Base-by-base conservation (phyloP, 2,797 vertebrate genomes). In the Tachyglossus aculeatus region DNA sequence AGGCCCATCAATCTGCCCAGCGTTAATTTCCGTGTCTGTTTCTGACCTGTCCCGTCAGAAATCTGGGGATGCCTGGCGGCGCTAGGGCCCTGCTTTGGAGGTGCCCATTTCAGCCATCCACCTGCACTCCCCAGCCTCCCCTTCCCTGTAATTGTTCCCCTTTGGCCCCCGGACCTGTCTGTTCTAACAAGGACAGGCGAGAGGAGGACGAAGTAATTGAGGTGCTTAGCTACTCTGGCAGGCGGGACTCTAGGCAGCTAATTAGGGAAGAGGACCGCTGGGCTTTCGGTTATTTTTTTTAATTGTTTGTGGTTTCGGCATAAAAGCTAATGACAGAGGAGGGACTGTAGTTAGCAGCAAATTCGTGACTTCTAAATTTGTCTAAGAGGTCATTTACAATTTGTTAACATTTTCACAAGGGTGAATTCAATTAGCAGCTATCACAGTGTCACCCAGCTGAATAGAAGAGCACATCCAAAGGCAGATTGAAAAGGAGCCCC, bases 281-380 rank as follows among this genome's bases (percentile, higher is more conserved):
- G 87, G 88, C 88, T 74, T 59, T 59, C 62, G 27, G 80, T 83
- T 81, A 83, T 79, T 88, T 88, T 86, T 86, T 85, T 80, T 90
- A 91, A 93, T 92, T 92, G 89, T 93, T 91, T 87, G 87, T 85
- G 71, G 88, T 82, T 84, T 84, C 85, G 83, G 85, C 85, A 51
- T 84, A 88, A 84, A 71, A 36, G 82, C 66, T 87, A 88, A 87
- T 74, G 82, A 78, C 76, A 80, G 86, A 54, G 44, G 68, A 81
- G 78, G 88, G 82, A 80, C 27, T 44, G 54, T 15, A 1, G 77
- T 75, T 67, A 70, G 81, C 4, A 13, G 51, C 1, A 33, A 39
- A 67, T 61, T 44, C 81, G 81, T 55, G 79, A 77, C 86, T 86
- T 86, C 86, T 69, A 76, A 81, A 89, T 87, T 73, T 62, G 57